Base-by-base conservation (phyloP, 2,888 invertebrate genomes). In the Drosophila pseudotakahashii region DNA sequence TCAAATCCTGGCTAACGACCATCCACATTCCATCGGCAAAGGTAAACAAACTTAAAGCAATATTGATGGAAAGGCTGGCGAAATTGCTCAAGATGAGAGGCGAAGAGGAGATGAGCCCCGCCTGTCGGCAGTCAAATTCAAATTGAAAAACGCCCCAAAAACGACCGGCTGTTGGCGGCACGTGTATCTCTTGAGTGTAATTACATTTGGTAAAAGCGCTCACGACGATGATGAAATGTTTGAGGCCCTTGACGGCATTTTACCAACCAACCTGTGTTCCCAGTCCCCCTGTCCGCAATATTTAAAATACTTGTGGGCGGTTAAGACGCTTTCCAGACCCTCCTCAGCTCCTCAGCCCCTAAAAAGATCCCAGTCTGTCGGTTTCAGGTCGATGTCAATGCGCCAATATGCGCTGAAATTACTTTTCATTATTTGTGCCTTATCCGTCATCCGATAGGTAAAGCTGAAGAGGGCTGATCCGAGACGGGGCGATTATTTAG, bases 181-280 rank as follows among this genome's bases (percentile, higher is more conserved):
- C 84, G 84, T 85, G 87, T 87, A 81, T 76, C 84, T 84, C 76
- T 77, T 71, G 81, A 75, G 78, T 79, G 78, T 86, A 85, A 85
- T 85, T 85, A 85, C 87, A 84, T 86, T 85, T 83, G 75, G 62
- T 77, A 76, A 79, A 79, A 80, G 81, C 77, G 75, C 75, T 58
- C 68, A 67, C 52, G 42, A 64, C 47, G 57, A 75, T 71, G 67
- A 73, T 64, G 58, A 59, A 64, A 71, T 70, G 69, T 48, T 60
- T 70, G 69, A n/a, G 70, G 62, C 70, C 58, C 55, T 45, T 59
- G 63, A 51, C 64, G 55, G 58, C 55, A 66, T 72, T 71, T 64
- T 58, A 37, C 51, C 66, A 41, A 57, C 66, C 34, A 34, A 11
- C 34, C 34, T 11, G 11, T 11, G 34, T 13, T 5, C 13, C 42